These are phyloP conservation scores for Thalpophila matura DNA, from an alignment of 2,888 invertebrate species.

Conservation along the genomic window DNA sequence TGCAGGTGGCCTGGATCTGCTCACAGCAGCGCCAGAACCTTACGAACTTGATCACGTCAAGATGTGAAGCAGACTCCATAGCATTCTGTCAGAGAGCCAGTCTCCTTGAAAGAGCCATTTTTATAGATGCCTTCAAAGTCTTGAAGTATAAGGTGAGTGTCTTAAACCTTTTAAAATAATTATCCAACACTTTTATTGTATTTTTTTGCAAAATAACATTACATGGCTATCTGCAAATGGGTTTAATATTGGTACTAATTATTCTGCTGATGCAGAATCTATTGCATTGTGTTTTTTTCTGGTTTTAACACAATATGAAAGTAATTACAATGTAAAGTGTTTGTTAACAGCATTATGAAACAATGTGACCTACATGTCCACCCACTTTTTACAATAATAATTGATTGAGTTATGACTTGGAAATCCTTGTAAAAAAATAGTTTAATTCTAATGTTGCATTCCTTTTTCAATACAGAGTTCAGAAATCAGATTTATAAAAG, in stretches of 20 bases:
- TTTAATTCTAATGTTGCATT: not conserved
- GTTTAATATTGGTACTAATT: too few relatives aligned
- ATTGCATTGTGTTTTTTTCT: not conserved
- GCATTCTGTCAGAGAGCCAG: slow-evolving; percentile 93
- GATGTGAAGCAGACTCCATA: slow-evolving; percentile 94
- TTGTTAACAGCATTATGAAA: slow-evolving; percentile 20
- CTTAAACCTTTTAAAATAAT: not conserved
- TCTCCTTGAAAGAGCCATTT: slow-evolving; percentile 88
- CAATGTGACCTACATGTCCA: slow-evolving; percentile 62
- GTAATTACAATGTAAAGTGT: slow-evolving; percentile 2
- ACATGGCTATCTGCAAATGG: too few relatives aligned
- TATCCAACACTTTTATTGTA: not conserved
- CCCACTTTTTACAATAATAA: slow-evolving; percentile 67
- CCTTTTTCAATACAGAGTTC: not conserved
- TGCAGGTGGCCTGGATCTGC: slow-evolving; percentile 96
- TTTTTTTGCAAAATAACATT: too few relatives aligned
- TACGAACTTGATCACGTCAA: slow-evolving; percentile 93
- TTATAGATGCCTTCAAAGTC: slow-evolving; percentile 95
- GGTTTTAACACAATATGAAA: not conserved
- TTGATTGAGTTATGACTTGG: slow-evolving; percentile 28
- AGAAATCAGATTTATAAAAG: too few relatives aligned
- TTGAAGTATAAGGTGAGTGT: slow-evolving; percentile 94
- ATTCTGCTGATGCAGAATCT: not conserved
- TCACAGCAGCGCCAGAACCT: slow-evolving; percentile 96
- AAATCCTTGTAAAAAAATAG: slow-evolving; percentile 24